Percentiles rank a stretch among this genome's conserved stretches.
phyloP scores from a whole-genome alignment of 2,888 invertebrate genomes.

The Acleris laterana region DNA sequence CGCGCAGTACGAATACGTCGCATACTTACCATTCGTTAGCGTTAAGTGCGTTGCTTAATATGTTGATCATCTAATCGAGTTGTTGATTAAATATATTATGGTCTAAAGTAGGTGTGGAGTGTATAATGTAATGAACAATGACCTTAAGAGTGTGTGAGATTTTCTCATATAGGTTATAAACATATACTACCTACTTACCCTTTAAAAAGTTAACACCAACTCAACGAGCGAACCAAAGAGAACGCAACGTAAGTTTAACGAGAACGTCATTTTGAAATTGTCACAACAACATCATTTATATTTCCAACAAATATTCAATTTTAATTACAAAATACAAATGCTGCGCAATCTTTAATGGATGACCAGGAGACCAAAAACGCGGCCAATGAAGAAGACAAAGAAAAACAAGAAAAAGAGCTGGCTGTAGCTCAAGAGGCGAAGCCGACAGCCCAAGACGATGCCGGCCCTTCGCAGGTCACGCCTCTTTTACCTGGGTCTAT shows the following conservation, averaged over 20 bases:
- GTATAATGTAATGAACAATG: too few species aligned
- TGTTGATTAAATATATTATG: too few species aligned
- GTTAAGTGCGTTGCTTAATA: too few species aligned
- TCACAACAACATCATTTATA: slow-evolving; percentile 43
- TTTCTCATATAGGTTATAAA: too few species aligned
- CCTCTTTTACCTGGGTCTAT: slow-evolving; percentile 64
- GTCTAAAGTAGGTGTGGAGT: too few species aligned
- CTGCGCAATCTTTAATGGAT: slow-evolving; percentile 66
- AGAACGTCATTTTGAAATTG: slow-evolving; percentile 35
- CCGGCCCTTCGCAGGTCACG: slow-evolving; percentile 65
- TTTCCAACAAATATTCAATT: slow-evolving; percentile 48
- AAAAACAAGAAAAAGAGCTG: slow-evolving; percentile 46
- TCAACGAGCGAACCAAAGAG: too few species aligned
- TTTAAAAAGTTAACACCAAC: too few species aligned
- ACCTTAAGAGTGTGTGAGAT: too few species aligned
- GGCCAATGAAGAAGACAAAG: slow-evolving; percentile 52
- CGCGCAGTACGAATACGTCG: too few species aligned
- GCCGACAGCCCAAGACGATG: slow-evolving; percentile 54
- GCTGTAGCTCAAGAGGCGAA: slow-evolving; percentile 39
- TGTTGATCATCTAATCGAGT: too few species aligned
- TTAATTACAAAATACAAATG: slow-evolving; percentile 59
- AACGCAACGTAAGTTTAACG: background rate
- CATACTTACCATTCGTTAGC: too few species aligned
- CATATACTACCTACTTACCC: too few species aligned
- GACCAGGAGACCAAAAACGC: slow-evolving; percentile 55